Conservation (phyloP, 2,113 vertebrate species). For the Sula dactylatra region DNA sequence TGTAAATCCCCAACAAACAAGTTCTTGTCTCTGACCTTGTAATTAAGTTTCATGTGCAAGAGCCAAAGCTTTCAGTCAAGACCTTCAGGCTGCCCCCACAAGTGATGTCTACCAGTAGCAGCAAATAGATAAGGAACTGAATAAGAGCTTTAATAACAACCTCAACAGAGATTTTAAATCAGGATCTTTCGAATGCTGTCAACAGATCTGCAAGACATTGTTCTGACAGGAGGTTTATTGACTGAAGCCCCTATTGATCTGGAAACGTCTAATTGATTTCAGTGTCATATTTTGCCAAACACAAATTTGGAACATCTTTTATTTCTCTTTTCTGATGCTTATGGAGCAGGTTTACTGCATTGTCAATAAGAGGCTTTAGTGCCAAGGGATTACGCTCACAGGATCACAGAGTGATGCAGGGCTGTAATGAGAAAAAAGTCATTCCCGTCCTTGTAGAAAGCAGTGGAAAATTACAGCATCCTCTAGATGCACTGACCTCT, state of each 20-base stretch:
- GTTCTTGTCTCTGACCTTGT: neutral
- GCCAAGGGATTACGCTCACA: conserved; percentile 44
- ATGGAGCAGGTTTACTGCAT: conserved; percentile 26
- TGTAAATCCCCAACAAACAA: neutral
- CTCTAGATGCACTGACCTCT: conserved; percentile 26
- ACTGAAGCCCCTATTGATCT: neutral
- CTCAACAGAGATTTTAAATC: neutral
- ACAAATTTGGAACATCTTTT: conserved; percentile 35
- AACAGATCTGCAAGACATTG: conserved; percentile 1
- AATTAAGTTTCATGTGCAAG: neutral
- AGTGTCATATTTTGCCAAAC: conserved; percentile 16
- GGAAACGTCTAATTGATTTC: conserved; percentile 14
- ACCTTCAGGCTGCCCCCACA: neutral
- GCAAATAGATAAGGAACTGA: neutral
- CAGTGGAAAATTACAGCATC: conserved; percentile 63
- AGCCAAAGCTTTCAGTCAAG: conserved; percentile 16
- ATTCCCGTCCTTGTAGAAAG: conserved; percentile 30
- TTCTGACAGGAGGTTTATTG: neutral
- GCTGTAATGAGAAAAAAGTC: conserved; percentile 23
- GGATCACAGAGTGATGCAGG: conserved; percentile 38
- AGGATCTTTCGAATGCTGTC: neutral
- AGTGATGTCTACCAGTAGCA: neutral
- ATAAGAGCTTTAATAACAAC: conserved; percentile 1
- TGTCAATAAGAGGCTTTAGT: conserved; percentile 62
- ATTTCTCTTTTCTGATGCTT: conserved; percentile 27